Base-by-base conservation (phyloP, 2,797 vertebrate species). In the Labroides dimidiatus region DNA sequence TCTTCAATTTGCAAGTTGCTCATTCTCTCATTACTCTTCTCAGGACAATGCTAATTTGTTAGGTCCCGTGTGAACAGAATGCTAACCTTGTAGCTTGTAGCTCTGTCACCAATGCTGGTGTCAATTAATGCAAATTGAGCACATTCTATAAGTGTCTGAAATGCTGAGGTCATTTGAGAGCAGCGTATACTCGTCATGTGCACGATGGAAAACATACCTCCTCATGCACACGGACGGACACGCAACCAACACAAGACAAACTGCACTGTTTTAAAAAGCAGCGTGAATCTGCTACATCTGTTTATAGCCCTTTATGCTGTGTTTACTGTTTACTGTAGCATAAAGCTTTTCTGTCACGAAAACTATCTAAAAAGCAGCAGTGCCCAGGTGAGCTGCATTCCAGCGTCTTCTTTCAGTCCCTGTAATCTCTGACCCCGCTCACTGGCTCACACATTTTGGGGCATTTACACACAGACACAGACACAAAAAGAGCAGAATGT, bases 401-500 rank as follows among this genome's bases (percentile, higher is more conserved):
- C 69, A 55, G 6, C 36, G 50, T 53, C 57, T 72, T 42, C 37
- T 50, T 57, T 67, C 49, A 13, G 48, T 65, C 55, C 64, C 36
- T 54, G 51, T 64, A 67, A 73, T 71, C 67, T 33, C 45, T 50
- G 49, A 78, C 30, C 63, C 64, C 48, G 43, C 70, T 59, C 62
- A 65, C 47, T n/a, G 11, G 27, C 47, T 58, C 43, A 62, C 43
- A 49, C 43, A 62, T 37, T 33, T 41, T 17, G 2, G 16, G 12
- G 13, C 30, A 42, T 6, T 11, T 10, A 30, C 54, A 45, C 56
- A 58, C 42, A 33, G 3, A 58, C 48, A 62, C 27, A 58, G 44
- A 50, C 74, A 64, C 47, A 78, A 7, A 79, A 74, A 65, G 33
- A 30, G 69, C 58, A 71, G 65, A 78, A 69, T 75, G 84, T 84